Conservation (phyloP, 2,888 invertebrate genomes). For the Bombylius major region DNA sequence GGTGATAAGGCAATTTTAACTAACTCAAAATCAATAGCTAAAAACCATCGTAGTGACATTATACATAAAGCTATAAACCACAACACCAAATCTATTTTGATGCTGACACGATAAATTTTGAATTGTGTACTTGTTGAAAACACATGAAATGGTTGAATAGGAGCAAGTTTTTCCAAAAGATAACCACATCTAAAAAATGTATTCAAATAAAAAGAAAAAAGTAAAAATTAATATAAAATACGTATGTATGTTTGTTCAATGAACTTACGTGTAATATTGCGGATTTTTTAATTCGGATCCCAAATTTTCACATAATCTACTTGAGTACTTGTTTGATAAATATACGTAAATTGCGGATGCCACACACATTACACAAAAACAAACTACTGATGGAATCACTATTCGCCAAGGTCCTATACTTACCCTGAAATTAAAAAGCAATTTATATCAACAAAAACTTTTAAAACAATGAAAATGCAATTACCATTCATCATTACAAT, state of each 20-base stretch:
- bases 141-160: constrained; percentile 8
- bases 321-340: constrained; percentile 23
- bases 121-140: background rate
- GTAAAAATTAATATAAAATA: background rate
- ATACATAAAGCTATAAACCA: constrained; percentile 2
- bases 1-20: background rate
- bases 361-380: constrained; percentile 27
- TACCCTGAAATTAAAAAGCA: constrained; percentile 18
- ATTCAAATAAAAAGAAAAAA: background rate
- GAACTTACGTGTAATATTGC: constrained; percentile 20
- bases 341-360: constrained; percentile 22
- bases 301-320: constrained; percentile 22
- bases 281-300: constrained; percentile 23
- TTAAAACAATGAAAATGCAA: background rate
- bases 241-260: no score
- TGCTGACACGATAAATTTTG: background rate
- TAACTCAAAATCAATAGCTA: constrained; percentile 6
- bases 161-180: constrained; percentile 26
- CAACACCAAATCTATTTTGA: background rate
- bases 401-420: constrained; percentile 34
- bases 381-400: constrained; percentile 27
- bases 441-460: background rate
- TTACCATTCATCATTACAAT: background rate
- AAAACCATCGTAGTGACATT: constrained; percentile 2
- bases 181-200: constrained; percentile 22